phyloP scores from a whole-genome alignment of 2,113 vertebrate genomes.

The Neolamprologus sp. region DNA sequence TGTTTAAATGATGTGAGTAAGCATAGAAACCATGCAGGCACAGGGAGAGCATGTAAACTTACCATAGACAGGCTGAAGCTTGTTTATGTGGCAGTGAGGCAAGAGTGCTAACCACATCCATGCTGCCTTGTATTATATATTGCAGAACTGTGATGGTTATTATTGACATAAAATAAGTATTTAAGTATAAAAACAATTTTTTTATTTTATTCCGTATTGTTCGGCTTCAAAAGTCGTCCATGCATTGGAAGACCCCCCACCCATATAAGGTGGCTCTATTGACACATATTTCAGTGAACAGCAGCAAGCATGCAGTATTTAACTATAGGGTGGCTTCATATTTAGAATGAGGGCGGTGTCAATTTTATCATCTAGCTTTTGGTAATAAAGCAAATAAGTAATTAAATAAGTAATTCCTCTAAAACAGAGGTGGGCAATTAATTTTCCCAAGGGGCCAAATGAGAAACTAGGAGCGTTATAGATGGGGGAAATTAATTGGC shows the following conservation, averaged over 20 bases:
- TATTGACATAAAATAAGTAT: not conserved
- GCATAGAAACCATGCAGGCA: not conserved
- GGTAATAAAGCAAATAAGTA: not conserved
- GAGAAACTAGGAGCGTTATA: not conserved
- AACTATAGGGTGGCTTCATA: not conserved
- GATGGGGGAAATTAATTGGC: not conserved
- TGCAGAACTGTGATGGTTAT: not conserved
- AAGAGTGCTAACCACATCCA: not conserved
- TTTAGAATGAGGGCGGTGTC: not conserved
- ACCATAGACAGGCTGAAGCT: not conserved
- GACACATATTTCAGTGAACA: not conserved
- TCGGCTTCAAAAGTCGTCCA: accelerated
- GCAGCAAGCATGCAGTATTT: not conserved
- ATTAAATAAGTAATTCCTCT: not conserved
- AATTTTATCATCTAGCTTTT: not conserved
- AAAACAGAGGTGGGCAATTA: not conserved
- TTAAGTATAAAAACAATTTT: not conserved
- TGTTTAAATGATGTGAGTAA: not conserved
- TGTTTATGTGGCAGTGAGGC: not conserved
- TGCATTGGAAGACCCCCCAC: not conserved
- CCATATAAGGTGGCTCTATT: not conserved
- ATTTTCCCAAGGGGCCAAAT: not conserved
- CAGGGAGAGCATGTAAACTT: not conserved
- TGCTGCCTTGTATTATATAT: not conserved
- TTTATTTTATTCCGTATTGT: accelerated